Evolutionary conservation across 1,140 invertebrate genomes (phyloP), one percentile per base, ranked within the genome.

Genomic region (Psilanteris sp.): DNA sequence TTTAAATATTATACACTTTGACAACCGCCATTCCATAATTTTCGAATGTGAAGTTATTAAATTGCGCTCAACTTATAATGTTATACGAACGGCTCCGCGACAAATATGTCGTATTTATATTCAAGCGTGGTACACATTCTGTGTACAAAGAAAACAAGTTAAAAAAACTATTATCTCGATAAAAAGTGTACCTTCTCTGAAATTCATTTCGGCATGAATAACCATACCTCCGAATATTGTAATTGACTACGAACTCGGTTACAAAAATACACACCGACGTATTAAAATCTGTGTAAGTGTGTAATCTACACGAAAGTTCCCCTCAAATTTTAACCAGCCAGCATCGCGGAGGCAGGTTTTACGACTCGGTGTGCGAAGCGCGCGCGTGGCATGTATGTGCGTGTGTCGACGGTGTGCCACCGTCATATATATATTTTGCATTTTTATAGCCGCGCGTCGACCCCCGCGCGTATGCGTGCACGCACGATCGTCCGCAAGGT

Each of bases 381-480:
- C 52, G 59, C 46, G 70, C 50, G 55, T 79, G 72, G 71, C 71
- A 61, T 76, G 68, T n/a, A n/a, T 72, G 77, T 70, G 70, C 64
- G 76, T 79, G 77, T 52, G 59, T 61, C 52, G 74, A 77, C 73
- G 72, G 64, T 75, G 67, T 37, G 43, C 32, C 34, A 13, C 52
- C 44, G 46, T 57, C 37, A 77, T 77, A 76, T 27, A 48, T 81
- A 82, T 79, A 82, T 83, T 85, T 83, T 85, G 81, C 83, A 83
- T 85, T 83, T 85, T 85, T 85, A 83, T 82, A 81, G 78, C 80
- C 79, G 62, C 73, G 18, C 43, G 43, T 34, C 64, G 52, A 61
- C 66, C 67, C 59, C 68, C 54, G 52, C 36, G 52, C 41, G 18
- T 59, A 50, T 46, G 34, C 22, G 55, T 59, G 44, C 50, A 50